phyloP scores from a whole-genome alignment of 2,797 vertebrate genomes.

The Xyrichtys novacula region DNA sequence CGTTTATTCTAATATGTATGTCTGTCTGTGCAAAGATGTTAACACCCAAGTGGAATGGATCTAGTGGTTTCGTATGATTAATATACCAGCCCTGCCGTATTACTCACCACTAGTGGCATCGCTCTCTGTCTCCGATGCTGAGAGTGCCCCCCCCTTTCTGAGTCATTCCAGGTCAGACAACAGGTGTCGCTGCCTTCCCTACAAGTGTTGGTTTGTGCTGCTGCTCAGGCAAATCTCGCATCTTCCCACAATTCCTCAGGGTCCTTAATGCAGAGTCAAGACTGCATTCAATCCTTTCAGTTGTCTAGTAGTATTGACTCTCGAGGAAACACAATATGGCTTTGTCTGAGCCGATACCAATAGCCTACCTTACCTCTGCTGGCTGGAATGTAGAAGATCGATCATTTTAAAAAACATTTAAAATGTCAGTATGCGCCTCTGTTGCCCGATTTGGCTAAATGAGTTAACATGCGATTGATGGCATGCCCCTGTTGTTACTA shows the following conservation, averaged over 20 bases:
- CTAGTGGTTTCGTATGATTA: slow-evolving; percentile 7
- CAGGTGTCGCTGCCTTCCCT: slow-evolving; percentile 26
- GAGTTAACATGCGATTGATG: no score
- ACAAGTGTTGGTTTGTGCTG: neutral
- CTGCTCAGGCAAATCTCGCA: slow-evolving; percentile 9
- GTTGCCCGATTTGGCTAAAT: no score
- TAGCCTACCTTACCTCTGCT: no score
- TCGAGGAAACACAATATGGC: no score
- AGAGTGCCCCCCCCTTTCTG: neutral
- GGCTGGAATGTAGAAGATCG: no score
- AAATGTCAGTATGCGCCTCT: no score
- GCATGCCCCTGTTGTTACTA: no score
- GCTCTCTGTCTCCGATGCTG: slow-evolving; percentile 7
- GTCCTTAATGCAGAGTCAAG: slow-evolving; percentile 12
- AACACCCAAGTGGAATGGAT: neutral
- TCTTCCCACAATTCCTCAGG: slow-evolving; percentile 1
- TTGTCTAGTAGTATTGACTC: slow-evolving; percentile 11
- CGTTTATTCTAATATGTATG: slow-evolving; percentile 1
- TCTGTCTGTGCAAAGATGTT: neutral
- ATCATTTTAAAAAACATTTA: no score
- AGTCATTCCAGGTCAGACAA: slow-evolving; percentile 30
- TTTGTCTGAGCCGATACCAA: no score
- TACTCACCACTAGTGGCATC: slow-evolving; percentile 22
- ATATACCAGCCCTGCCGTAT: slow-evolving; percentile 12
- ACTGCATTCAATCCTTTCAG: slow-evolving; percentile 4